phyloP scores from a whole-genome alignment of 2,113 vertebrate genomes.

The Tiliqua scincoides region DNA sequence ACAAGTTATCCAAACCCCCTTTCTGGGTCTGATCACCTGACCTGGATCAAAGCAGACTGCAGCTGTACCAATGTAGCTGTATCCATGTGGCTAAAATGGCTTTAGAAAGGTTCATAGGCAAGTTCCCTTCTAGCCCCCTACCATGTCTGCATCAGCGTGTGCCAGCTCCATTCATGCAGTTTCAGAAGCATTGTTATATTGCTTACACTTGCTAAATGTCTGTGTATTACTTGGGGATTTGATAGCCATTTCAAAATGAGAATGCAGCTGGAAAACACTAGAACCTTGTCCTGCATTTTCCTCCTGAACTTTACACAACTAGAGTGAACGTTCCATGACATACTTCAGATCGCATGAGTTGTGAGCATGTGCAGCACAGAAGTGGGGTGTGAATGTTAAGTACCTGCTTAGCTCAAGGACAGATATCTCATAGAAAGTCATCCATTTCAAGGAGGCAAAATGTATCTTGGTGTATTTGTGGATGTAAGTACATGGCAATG shows the following conservation, averaged over 20 bases:
- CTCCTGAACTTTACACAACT: not conserved
- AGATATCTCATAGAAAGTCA: not conserved
- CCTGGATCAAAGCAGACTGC: too few species aligned
- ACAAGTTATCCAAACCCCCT: too few species aligned
- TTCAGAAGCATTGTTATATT: not conserved
- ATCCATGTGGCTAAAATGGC: not conserved
- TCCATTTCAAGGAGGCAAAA: not conserved
- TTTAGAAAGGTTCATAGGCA: not conserved
- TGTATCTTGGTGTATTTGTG: not conserved
- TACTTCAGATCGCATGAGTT: not conserved
- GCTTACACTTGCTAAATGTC: not conserved
- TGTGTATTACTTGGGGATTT: not conserved
- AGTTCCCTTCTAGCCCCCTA: not conserved
- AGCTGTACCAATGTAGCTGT: not conserved
- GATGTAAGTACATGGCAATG: not conserved
- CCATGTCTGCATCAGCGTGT: not conserved
- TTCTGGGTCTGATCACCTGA: too few species aligned
- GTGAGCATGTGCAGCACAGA: not conserved
- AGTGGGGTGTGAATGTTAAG: not conserved
- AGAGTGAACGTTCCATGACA: not conserved
- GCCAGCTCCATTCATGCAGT: not conserved
- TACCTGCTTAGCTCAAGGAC: not conserved
- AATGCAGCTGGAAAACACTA: not conserved
- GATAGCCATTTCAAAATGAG: not conserved
- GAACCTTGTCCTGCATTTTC: not conserved